Base-by-base conservation (phyloP, 2,797 vertebrate genomes). In the Mus spretus region DNA sequence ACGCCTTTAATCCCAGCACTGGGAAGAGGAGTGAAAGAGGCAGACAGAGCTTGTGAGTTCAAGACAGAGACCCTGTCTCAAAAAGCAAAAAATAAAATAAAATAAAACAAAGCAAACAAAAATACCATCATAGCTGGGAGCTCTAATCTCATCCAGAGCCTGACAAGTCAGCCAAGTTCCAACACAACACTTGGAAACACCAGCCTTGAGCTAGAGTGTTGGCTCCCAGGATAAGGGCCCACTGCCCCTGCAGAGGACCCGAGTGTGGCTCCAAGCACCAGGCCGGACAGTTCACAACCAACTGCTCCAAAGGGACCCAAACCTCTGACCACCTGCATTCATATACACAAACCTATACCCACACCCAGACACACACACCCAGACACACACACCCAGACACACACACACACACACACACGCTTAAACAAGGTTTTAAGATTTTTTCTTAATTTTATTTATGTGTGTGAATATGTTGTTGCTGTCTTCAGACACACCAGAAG, bases 91-190 rank as follows among this genome's bases (percentile, higher is more conserved):
- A 10, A 53, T 10, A 53, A 79, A 67, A 47, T 28, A 70, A 72
- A 70, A 12, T 24, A 77, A 47, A 70, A 34, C 14, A 55, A 83
- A 85, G 20, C 15, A 84, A 65, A 47, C 44, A 22, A 85, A 65
- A 65, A 28, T 12, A 17, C 26, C 15, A 6, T 55, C 53, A 44
- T 6, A 63, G 81, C 37, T 2, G 4, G 57, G 44, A 40, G 81
- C 37, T 83, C 57, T 83, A 26, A 40, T 28, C 74, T 86, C n/a
- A 86, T 87, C 72, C 80, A 95, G 70, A 86, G 79, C 89, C 75
- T 93, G 44, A 53, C 61, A 91, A 93, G 81, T 93, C 59, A 93
- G 85, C 72, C 82, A 81, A 92, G 65, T 82, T 65, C 74, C n/a
- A 74, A 40, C 65, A 61, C 9, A 40, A 22, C 47, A 82, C 89